Base-by-base conservation (phyloP, 2,113 vertebrate species). In the Pelvicachromis taeniatus region DNA sequence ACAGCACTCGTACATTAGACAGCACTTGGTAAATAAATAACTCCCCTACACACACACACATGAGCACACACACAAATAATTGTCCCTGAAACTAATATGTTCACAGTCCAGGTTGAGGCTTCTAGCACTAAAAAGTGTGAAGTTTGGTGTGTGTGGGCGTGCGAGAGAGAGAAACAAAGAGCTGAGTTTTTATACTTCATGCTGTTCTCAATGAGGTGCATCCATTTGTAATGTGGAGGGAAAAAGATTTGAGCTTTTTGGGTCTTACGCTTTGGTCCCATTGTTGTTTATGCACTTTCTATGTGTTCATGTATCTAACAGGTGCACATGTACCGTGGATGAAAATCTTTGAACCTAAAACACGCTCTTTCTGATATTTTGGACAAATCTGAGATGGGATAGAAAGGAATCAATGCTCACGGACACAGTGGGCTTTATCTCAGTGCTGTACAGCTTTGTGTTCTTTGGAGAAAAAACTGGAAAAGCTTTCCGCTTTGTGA, bases 21-120 rank as follows among this genome's bases (percentile, higher is more conserved):
- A 80, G 59, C 86, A 80, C 86, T 91, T 93, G 89, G 91, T 95
- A 93, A 95, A 95, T 95, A 95, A 95, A 95, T 92, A 95, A 92
- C 79, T 89, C 80, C 52, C 21, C 23, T 31, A 1, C 70, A 68
- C 83, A 1, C 70, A 68, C 83, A 81, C 81, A 70, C 88, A 84
- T 70, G n/a, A 55, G 21, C 42, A 50, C 38, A 59, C 70, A 81
- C 40, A 50, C 68, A 29, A 73, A 61, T 61, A 87, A 61, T 77
- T 70, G 77, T 45, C 21, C 77, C 23, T 2, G 29, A 3, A 14
- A 87, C 85, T 90, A 89, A 85, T 88, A 91, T 90, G 85, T 91
- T 94, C 84, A 83, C 82, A 92, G 87, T 82, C 4, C 45, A 81
- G 88, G 92, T 94, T 68, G 77, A 45, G 85, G 81, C 89, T 91